Conservation (phyloP, 2,888 invertebrate genomes). For the Fragum whitleyi region DNA sequence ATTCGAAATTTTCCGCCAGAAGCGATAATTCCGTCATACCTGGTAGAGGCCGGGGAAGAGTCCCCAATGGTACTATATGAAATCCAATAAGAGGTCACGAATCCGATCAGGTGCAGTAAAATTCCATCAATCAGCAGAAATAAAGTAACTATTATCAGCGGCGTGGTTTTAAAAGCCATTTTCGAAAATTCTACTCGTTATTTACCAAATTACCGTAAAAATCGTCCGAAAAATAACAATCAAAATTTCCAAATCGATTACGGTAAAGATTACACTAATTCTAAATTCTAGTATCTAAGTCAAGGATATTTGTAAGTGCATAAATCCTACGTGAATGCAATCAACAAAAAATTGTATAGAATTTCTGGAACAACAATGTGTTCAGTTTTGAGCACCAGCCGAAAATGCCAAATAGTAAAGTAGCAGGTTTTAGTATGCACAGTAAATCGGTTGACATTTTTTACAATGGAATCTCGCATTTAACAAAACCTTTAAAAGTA, state of each 20-base stretch:
- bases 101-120: constrained; percentile 41
- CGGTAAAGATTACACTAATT: no score
- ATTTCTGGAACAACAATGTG: neutral
- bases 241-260: no score
- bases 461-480: neutral
- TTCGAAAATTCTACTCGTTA: neutral
- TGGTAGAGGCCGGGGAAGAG: no score
- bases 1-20: neutral
- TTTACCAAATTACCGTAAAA: no score
- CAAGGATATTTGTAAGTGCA: no score
- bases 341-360: neutral
- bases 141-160: constrained; percentile 31
- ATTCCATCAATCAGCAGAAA: constrained; percentile 25
- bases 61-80: neutral
- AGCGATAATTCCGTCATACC: no score
- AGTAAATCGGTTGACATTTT: neutral
- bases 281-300: no score
- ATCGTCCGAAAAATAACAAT: no score
- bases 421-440: neutral
- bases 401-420: neutral
- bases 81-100: constrained; percentile 47
- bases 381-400: neutral
- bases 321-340: no score
- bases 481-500: no score
- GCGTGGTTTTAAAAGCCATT: constrained; percentile 14